Evolutionary conservation across 2,888 invertebrate genomes (phyloP).

Genomic region (Sesia apiformis): DNA sequence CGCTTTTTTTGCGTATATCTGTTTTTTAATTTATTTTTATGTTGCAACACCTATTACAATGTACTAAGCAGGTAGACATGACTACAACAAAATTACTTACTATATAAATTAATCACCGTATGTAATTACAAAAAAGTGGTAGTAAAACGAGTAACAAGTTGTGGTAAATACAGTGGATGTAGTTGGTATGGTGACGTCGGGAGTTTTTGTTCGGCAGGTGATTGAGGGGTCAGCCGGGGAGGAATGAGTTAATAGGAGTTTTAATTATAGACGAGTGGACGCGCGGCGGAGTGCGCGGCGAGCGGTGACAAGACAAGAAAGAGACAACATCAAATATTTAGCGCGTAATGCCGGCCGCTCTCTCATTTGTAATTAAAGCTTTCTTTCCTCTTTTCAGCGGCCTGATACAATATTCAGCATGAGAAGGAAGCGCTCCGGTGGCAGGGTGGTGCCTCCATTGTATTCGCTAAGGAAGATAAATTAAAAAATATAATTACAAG

Average conservation of each 20-base stretch:
- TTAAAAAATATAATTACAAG: conserved; percentile 82
- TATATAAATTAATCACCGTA: no score
- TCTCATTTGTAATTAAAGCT: conserved; percentile 74
- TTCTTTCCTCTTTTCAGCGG: conserved; percentile 74
- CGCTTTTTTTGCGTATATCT: conserved; percentile 4
- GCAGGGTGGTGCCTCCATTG: conserved; percentile 75
- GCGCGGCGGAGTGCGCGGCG: conserved; percentile 22
- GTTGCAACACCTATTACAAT: no score
- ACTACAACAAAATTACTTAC: no score
- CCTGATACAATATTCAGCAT: conserved; percentile 75
- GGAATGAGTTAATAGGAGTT: conserved; percentile 71
- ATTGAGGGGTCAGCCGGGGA: conserved; percentile 46
- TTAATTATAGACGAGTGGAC: conserved; percentile 59
- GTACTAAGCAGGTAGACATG: no score
- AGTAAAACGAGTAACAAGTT: no score
- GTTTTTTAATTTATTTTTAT: not conserved
- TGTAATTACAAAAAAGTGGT: no score
- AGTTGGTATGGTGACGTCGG: no score
- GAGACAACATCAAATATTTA: conserved; percentile 73
- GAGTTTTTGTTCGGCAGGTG: not conserved
- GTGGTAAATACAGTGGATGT: no score
- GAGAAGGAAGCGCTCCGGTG: conserved; percentile 72
- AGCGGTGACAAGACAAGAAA: conserved; percentile 37
- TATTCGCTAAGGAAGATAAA: conserved; percentile 81
- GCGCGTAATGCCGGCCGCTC: conserved; percentile 67